These are phyloP conservation scores for Triplophysa dalaica DNA, from an alignment of 2,113 vertebrate species.

Conservation along the genomic window DNA sequence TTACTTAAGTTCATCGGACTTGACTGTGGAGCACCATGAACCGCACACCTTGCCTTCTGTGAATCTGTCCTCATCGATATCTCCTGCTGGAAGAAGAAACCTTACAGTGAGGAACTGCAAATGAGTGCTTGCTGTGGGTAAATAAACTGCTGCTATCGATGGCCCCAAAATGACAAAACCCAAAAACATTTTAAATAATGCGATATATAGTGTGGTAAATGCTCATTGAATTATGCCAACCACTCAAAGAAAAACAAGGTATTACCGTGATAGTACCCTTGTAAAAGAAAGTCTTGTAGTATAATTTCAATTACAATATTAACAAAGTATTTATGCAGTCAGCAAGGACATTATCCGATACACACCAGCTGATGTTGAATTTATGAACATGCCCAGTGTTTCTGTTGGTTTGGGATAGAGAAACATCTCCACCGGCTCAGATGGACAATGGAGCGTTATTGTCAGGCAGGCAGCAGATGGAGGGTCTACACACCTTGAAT, in stretches of 20 bases:
- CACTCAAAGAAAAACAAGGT: not conserved
- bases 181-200: not conserved
- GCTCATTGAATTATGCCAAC: not conserved
- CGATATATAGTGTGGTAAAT: not conserved
- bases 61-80: constrained; percentile 30
- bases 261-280: not conserved
- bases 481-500: constrained; percentile 50
- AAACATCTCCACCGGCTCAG: constrained; percentile 32
- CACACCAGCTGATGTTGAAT: constrained; percentile 19
- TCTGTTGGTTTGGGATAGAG: not conserved
- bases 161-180: not conserved
- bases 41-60: not conserved
- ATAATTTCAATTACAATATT: not conserved
- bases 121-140: constrained; percentile 14
- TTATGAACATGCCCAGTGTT: not conserved
- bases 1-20: not conserved
- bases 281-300: not conserved
- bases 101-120: not conserved
- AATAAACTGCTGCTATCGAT: constrained; percentile 18
- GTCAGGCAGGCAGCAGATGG: constrained; percentile 47
- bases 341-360: not conserved
- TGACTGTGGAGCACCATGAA: not conserved
- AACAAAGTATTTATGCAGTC: not conserved
- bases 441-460: constrained; percentile 30
- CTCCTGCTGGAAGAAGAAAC: constrained; percentile 23